These are phyloP conservation scores for Mormyrus iriodes DNA, from an alignment of 2,113 vertebrate species.

Conservation along the genomic window DNA sequence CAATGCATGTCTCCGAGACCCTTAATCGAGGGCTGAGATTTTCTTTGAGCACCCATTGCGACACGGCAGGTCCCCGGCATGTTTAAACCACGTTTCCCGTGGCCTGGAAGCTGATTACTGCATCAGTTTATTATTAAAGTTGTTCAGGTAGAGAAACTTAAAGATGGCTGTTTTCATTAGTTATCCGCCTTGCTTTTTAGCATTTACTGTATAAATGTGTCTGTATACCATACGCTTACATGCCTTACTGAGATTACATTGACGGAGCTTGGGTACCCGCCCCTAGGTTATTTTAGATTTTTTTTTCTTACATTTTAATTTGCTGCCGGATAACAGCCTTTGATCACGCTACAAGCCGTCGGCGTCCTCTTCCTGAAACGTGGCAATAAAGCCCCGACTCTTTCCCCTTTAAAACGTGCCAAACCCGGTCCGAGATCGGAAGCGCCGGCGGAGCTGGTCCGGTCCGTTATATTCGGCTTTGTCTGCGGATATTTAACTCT, in stretches of 20 bases:
- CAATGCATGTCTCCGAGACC: neutral
- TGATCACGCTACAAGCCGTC: neutral
- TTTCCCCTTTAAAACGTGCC: neutral
- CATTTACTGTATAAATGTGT: neutral
- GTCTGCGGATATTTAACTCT: no score
- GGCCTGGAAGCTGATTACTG: neutral
- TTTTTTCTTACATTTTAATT: neutral
- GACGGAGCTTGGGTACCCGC: neutral
- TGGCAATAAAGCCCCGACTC: neutral
- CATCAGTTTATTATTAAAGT: neutral
- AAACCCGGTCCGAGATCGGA: neutral
- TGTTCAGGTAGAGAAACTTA: neutral
- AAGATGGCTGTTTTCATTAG: neutral
- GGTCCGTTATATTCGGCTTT: neutral
- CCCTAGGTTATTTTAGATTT: neutral
- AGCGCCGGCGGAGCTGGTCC: neutral
- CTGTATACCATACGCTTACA: neutral
- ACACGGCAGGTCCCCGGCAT: neutral
- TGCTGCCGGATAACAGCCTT: neutral
- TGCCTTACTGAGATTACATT: neutral
- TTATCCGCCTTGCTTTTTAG: neutral
- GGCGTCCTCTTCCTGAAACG: neutral
- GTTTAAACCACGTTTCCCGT: neutral
- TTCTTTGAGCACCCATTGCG: neutral
- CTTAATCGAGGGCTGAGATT: neutral